phyloP scores from a whole-genome alignment of 2,113 vertebrate genomes.

The Perccottus glenii region DNA sequence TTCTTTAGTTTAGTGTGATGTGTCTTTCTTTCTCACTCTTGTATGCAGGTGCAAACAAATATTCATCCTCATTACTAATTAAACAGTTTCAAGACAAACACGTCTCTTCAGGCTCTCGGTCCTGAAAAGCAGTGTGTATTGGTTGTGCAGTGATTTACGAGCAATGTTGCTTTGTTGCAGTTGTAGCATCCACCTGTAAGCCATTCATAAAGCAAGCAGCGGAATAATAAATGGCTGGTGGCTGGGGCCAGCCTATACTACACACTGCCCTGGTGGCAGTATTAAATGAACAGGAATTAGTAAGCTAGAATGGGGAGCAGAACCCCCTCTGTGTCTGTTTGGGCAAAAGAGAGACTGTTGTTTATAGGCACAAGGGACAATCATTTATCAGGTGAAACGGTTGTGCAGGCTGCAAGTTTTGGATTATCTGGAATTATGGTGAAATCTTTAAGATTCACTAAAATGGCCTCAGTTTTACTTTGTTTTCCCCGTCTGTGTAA shows the following conservation, averaged over 20 bases:
- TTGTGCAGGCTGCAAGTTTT: conserved; percentile 24
- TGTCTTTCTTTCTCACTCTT: conserved; percentile 14
- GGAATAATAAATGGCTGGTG: conserved; percentile 94
- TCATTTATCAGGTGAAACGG: conserved; percentile 64
- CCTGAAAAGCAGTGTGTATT: conserved; percentile 15
- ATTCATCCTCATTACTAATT: conserved; percentile 99
- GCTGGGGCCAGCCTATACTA: conserved; percentile 75
- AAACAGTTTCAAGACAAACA: conserved; percentile 78
- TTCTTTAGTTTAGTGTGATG: conserved; percentile 56
- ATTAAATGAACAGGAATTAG: conserved; percentile 99
- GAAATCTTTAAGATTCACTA: conserved; percentile 6
- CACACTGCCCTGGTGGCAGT: conserved; percentile 81
- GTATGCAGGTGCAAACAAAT: conserved; percentile 83
- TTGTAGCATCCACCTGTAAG: conserved; percentile 91
- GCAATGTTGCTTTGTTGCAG: conserved; percentile 79
- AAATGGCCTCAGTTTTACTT: background rate
- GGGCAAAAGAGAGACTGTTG: conserved; percentile 43
- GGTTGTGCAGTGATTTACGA: conserved; percentile 86
- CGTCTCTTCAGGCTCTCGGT: conserved; percentile 35
- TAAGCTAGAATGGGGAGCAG: conserved; percentile 61
- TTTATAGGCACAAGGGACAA: conserved; percentile 65
- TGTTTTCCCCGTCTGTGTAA: no score
- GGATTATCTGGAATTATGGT: conserved; percentile 3
- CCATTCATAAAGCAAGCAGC: conserved; percentile 97
- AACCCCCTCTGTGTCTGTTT: conserved; percentile 39